A percentile compares a stretch with the other conserved stretches of the same genome.
Evolutionary conservation across 2,888 invertebrate species (phyloP).

Genomic region (Andrena camellia): DNA sequence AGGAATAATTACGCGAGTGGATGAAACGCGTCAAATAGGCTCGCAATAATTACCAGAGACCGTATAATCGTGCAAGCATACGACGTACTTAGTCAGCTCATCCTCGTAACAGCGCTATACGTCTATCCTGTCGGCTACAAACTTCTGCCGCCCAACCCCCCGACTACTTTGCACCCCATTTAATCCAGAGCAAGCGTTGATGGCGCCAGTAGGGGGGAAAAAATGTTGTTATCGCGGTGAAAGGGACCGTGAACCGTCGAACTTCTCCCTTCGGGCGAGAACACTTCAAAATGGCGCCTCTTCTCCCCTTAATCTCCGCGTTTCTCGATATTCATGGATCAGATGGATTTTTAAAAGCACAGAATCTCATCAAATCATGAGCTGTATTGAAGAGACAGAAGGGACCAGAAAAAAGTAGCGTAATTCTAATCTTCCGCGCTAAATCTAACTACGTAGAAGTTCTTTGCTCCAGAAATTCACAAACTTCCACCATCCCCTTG

Average conservation of each 20-base stretch:
- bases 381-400: neutral
- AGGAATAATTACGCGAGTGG: no score
- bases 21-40: neutral
- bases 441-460: slow-evolving; percentile 10
- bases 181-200: slow-evolving; percentile 44
- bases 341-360: no score
- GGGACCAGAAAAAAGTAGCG: slow-evolving; percentile 4
- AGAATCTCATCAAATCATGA: no score
- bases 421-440: slow-evolving; percentile 26
- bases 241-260: neutral
- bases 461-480: slow-evolving; percentile 28
- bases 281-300: neutral
- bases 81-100: slow-evolving; percentile 32
- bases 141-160: slow-evolving; percentile 27
- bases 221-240: slow-evolving; percentile 38
- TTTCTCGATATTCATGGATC: neutral
- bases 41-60: slow-evolving; percentile 35
- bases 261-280: neutral
- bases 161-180: slow-evolving; percentile 48
- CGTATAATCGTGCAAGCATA: slow-evolving; percentile 29
- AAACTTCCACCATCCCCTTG: slow-evolving; percentile 39
- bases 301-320: neutral
- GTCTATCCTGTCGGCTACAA: slow-evolving; percentile 53
- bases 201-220: slow-evolving; percentile 3
- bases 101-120: slow-evolving; percentile 52